Base-by-base conservation (phyloP, 1,140 invertebrate species). In the Daktulosphaira vitifoliae region DNA sequence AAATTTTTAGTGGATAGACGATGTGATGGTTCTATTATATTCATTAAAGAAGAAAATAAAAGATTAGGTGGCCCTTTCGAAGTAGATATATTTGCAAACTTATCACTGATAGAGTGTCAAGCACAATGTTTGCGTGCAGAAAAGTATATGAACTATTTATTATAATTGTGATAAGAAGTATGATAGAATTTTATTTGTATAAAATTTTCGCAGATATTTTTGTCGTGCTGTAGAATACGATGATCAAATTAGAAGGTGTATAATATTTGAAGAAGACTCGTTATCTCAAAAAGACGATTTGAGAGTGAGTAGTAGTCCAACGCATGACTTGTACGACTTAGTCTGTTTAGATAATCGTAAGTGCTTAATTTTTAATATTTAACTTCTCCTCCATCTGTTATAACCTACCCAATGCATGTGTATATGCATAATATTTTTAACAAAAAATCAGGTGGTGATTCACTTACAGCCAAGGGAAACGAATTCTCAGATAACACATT, bases 221-320 rank as follows among this genome's bases (percentile, higher is more conserved):
- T 92, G 89, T 73, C 84, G 89, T 22, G 90, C 90, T 6, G 84
- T 93, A n/a, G 89, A 91, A 71, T 92, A 89, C 71, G 89, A 93
- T 71, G 87, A 90, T 66, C 84, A 88, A 77, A 88, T 86, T 1
- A 82, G 84, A 67, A 83, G 87, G 65, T 94, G 91, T 68, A 84
- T 89, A 5, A 79, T 93, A 8, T 91, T 88, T 1, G 89, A 92
- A 74, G 90, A 94, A 74, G 90, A 93, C 73, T 90, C 88, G 0
- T 82, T 89, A 8, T 90, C 88, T 0, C 87, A 90, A 72, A 87
- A 88, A 72, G 86, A 90, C 71, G 87, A 90, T 72, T 82, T 90
- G 69, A 85, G 85, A 52, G 82, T 85, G 22, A 89, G 85, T 73
- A 88, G 81, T 70, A 88, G 86, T 71, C 84, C 85, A 4, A 87